Evolutionary conservation across 1,140 invertebrate species (phyloP), one percentile per base, ranked within the genome.

Genomic region (Ditylenchus dipsaci): DNA sequence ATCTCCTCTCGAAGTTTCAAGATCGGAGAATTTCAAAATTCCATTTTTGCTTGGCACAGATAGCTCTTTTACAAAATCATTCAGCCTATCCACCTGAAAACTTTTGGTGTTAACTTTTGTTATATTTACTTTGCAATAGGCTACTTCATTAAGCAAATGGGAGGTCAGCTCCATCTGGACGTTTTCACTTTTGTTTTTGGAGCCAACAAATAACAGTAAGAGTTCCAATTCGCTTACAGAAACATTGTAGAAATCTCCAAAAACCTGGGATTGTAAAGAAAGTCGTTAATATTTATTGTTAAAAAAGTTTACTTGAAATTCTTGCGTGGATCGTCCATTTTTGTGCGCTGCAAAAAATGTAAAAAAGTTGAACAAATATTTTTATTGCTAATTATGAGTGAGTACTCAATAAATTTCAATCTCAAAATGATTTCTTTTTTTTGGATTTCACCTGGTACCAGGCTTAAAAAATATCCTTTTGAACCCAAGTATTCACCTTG

Each of bases 81-180:
- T 56, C 17, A 72, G 21, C 19, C 71, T 74, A 57, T 71, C 74
- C 8, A 76, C 49, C 69, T 71, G 29, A 45, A 71, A 73, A 69
- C 42, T 38, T 11, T 38, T 38, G 3, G 3, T 38, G 3, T 5
- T 33, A 5, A 26, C 23, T 21, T 63, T 3, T 7, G 23, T 3
- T 5, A 63, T 3, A 64, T 8, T 17, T 57, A 17, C 11, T 45
- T 49, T 67, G 59, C 17, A 68, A 9, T 5, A 65, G 68, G 68
- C 9, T 17, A 74, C 69, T 42, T 71, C 69, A 53, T 73, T 57
- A 0, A 71, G 5, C 15, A 71, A 29, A 3, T 74, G 19, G 15
- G 47, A 38, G 9, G 17, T 74, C 72, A 71, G 8, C 38, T 21
- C n/a, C 61, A 71, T 17, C 8, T 53, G 49, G 15, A 17, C 8